Percentiles rank a stretch among this genome's conserved stretches.
Evolutionary conservation across 2,113 vertebrate genomes (phyloP).

Genomic region (Garra rufa): DNA sequence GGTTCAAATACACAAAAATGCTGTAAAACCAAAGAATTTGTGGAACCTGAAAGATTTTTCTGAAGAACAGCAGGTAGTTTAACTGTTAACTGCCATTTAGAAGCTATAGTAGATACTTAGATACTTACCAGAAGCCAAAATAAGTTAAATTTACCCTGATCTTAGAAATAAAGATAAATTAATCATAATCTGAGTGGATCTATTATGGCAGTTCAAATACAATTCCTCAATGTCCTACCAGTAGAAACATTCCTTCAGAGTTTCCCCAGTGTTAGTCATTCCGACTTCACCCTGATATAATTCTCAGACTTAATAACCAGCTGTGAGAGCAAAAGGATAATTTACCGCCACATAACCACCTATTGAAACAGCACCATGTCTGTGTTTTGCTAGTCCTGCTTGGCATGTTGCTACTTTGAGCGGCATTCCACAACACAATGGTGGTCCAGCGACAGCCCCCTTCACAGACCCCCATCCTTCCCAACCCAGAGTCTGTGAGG

Average conservation of each 20-base stretch:
- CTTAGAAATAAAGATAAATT: not conserved
- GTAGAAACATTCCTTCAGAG: not conserved
- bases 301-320: not conserved
- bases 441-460: constrained; percentile 87
- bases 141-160: too few species aligned
- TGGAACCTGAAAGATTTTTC: too few species aligned
- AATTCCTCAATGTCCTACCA: not conserved
- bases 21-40: too few species aligned
- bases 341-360: not conserved
- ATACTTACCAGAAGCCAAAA: too few species aligned
- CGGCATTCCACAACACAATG: constrained; percentile 87
- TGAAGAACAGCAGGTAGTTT: too few species aligned
- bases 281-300: not conserved
- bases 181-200: not conserved
- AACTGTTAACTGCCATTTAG: too few species aligned
- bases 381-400: not conserved
- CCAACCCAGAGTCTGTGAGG: constrained; percentile 75
- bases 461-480: constrained; percentile 82
- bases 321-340: not conserved
- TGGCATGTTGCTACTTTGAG: constrained; percentile 66
- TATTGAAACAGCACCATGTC: not conserved
- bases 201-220: not conserved
- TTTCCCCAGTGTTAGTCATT: not conserved
- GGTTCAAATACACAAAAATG: too few species aligned
- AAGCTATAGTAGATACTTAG: too few species aligned